Base-by-base conservation (phyloP, 2,113 vertebrate species). In the Hippocampus abdominalis region DNA sequence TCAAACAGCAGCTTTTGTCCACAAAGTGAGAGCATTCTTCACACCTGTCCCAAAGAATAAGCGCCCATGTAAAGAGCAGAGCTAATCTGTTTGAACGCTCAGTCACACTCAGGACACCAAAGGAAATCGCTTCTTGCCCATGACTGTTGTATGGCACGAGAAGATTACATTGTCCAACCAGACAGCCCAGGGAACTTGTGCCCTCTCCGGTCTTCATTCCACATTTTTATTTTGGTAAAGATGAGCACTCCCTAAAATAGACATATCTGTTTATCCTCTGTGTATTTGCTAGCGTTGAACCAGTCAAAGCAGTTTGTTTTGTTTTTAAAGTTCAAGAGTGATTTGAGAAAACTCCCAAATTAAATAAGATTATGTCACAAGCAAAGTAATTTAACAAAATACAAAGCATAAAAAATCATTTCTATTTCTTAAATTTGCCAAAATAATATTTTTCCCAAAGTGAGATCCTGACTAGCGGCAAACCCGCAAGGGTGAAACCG, bases 21-120 rank as follows among this genome's bases (percentile, higher is more conserved):
- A 83, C 78, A 77, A 90, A 87, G 83, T 75, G 69, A 75, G 81
- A 81, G 85, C 85, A 88, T 87, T 89, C 88, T 89, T 89, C 88
- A 90, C 88, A 91, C 91, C 90, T 91, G 90, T 91, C 91, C 84
- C 65, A 79, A 70, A 87, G 89, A 83, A 91, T 93, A 91, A 90
- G 75, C 82, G 84, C 77, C 78, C 78, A 85, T 87, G 90, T 90
- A 87, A 89, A 84, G 69, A 82, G 83, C 84, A 85, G 72, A 82
- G 86, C 84, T 91, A 91, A 91, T 91, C 91, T 91, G 88, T 87
- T 90, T 87, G 86, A 87, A 90, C 86, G 69, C 90, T 91, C 88
- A 85, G 91, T 91, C 91, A 89, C 87, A 86, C 88, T 89, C 85
- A 70, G 89, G 87, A 84, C 88, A 75, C 89, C 77, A 61, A 78